Base-by-base conservation (phyloP, 1,140 invertebrate genomes). In the Uloborus diversus region DNA sequence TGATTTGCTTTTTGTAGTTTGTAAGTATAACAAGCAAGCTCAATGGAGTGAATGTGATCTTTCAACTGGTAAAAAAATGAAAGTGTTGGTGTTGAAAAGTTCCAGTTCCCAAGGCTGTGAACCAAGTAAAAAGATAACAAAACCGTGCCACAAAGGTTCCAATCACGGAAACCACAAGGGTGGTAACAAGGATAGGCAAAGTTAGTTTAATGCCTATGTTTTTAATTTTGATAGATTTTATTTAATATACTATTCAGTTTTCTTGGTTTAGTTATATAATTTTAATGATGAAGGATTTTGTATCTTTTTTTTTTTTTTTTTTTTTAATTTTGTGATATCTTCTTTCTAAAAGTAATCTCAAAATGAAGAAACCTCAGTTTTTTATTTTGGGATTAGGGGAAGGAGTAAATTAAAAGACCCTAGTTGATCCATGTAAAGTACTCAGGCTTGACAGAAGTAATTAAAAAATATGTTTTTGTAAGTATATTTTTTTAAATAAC, bases 41-140 rank as follows among this genome's bases (percentile, higher is more conserved):
- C 88, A 92, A 69, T 96, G 94, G 94, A 92, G 92, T 70, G 93
- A 94, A 84, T 96, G 94, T 86, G 93, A 95, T 85, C 84, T 91
- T 42, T 93, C 93, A 85, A 93, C 91, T 57, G 94, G 95, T 85
- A 90, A 91, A 82, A 90, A 94, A 82, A 92, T 92, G 14, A 89
- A 94, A 81, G 93, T 92, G 32, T 88, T 95, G 80, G 94, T 91
- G 33, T 88, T 95, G 82, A 94, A 94, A 86, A 94, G 93, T 85
- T 93, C 93, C 30, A 92, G 94, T 85, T 53, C 76, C 32, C 86
- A 89, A 53, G 89, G 88, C 56, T 96, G 94, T 86, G 93, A 94
- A 85, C 89, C 90, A 71, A 92, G 91, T 37, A 94, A 94, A 87
- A 93, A 90, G 17, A 93, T 95, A 82, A 91, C 93, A 85, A 95